phyloP scores from a whole-genome alignment of 2,113 vertebrate species.

The Entomyzon cyanotis region DNA sequence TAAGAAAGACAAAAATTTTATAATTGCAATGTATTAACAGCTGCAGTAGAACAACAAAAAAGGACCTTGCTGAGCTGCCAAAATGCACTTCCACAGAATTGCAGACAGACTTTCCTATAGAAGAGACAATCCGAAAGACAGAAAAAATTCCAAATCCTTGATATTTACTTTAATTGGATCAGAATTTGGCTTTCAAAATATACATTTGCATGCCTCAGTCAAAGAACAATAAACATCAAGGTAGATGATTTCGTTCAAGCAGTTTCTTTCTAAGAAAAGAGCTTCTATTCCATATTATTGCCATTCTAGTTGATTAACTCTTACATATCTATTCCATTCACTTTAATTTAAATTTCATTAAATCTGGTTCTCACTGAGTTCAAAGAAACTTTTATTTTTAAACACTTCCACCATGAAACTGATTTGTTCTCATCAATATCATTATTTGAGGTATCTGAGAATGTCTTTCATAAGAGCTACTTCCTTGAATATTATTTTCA shows the following conservation, averaged over 20 bases:
- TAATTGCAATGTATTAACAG: not conserved
- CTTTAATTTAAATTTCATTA: conserved; percentile 59
- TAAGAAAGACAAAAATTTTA: not conserved
- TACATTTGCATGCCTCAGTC: not conserved
- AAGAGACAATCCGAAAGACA: not conserved
- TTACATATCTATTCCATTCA: conserved; percentile 2
- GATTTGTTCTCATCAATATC: conserved; percentile 43
- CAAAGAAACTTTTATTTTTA: conserved; percentile 57
- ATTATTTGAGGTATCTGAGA: conserved; percentile 30
- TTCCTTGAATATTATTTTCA: conserved; percentile 25
- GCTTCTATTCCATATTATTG: not conserved
- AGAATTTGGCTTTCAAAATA: conserved; percentile 45
- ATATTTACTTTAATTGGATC: conserved; percentile 1
- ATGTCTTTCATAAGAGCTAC: not conserved
- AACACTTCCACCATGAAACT: conserved; percentile 23
- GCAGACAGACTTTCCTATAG: not conserved
- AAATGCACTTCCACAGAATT: not conserved
- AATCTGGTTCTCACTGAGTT: conserved; percentile 34
- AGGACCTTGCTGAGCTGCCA: not conserved
- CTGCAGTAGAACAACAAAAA: not conserved
- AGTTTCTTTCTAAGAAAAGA: not conserved
- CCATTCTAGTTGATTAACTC: conserved; percentile 42
- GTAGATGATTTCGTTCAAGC: not conserved
- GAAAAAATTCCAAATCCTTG: not conserved
- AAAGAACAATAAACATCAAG: conserved; percentile 51